Conservation (phyloP, 1,140 invertebrate species). For the Medauroidea extradentata region DNA sequence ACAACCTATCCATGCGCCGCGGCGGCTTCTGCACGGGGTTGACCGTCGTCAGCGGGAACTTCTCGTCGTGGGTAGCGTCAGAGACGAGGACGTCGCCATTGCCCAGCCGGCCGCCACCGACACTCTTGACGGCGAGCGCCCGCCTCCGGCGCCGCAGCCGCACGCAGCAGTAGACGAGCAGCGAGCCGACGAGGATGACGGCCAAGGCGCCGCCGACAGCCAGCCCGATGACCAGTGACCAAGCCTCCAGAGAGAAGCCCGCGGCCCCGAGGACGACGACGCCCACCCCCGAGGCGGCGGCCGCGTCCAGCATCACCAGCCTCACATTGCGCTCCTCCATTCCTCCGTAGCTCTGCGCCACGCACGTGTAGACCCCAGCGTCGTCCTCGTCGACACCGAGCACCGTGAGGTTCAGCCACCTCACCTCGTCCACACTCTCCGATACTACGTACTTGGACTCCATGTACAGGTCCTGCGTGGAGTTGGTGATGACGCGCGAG, state of each 20-base stretch:
- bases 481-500: constrained; percentile 55
- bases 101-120: too few relatives aligned
- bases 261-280: constrained; percentile 10
- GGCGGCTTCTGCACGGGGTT: constrained; percentile 78
- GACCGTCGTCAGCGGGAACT: constrained; percentile 71
- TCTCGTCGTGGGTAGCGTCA: constrained; percentile 56
- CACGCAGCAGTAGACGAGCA: constrained; percentile 55
- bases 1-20: constrained; percentile 57
- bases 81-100: too few relatives aligned
- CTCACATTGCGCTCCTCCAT: constrained; percentile 69
- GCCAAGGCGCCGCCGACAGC: constrained; percentile 44
- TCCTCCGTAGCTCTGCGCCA: constrained; percentile 80
- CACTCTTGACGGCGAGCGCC: constrained; percentile 23
- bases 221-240: constrained; percentile 45
- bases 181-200: constrained; percentile 55
- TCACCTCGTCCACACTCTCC: constrained; percentile 35
- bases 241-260: constrained; percentile 32
- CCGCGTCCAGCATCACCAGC: constrained; percentile 48
- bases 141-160: constrained; percentile 49
- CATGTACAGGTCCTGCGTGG: constrained; percentile 42
- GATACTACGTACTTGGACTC: constrained; percentile 27
- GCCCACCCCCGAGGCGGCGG: neutral
- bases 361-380: constrained; percentile 82
- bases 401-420: constrained; percentile 76
- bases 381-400: constrained; percentile 64